Evolutionary conservation across 2,888 invertebrate genomes (phyloP).

Genomic region (Zygaena filipendulae): DNA sequence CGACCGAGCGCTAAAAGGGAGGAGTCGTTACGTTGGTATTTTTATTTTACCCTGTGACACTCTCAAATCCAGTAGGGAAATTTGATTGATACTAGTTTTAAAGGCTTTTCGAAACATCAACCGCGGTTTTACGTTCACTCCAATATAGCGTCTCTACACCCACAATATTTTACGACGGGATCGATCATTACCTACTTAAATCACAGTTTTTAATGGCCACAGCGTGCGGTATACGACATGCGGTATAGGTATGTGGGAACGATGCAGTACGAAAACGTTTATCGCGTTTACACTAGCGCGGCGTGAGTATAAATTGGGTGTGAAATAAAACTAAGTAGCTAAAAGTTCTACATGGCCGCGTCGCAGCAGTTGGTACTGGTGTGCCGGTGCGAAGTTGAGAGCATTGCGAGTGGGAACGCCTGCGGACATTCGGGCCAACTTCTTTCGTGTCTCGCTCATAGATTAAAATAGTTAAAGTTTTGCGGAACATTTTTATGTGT

Average conservation of each 20-base stretch:
- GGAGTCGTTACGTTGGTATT: conserved; percentile 54
- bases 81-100: conserved; percentile 65
- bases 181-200: too few relatives aligned
- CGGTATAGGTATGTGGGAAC: too few relatives aligned
- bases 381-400: conserved; percentile 21
- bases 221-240: too few relatives aligned
- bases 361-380: conserved; percentile 26
- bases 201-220: too few relatives aligned
- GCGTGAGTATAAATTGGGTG: conserved; percentile 39
- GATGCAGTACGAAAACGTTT: too few relatives aligned
- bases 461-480: conserved; percentile 29
- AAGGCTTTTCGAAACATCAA: conserved; percentile 58
- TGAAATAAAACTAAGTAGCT: conserved; percentile 48
- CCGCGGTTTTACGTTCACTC: conserved; percentile 45
- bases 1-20: conserved; percentile 23
- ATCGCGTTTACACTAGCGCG: conserved; percentile 32
- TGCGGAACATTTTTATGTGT: too few relatives aligned
- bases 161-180: conserved; percentile 43
- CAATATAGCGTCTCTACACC: conserved; percentile 51
- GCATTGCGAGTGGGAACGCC: conserved; percentile 16
- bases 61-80: conserved; percentile 59
- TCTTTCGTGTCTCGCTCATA: conserved; percentile 29
- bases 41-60: conserved; percentile 63
- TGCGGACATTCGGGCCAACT: conserved; percentile 27
- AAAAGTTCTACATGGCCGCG: conserved; percentile 38